Evolutionary conservation across 2,797 vertebrate species (phyloP), one percentile per base, ranked within the genome.

Genomic region (Neostethus bicornis): DNA sequence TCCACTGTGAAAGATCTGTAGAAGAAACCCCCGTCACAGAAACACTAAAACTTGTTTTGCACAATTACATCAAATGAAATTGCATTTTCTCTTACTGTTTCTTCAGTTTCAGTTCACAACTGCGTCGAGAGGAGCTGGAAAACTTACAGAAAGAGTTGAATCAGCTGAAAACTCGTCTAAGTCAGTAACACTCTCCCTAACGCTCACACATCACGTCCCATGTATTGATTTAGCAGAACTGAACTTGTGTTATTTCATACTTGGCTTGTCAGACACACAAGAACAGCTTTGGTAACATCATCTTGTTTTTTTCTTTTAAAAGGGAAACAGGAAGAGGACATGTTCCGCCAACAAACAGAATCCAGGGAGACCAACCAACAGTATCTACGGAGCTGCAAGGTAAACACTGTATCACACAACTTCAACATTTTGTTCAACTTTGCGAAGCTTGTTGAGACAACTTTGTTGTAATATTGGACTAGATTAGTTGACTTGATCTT

Each of bases 61-160:
- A 4, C 19, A 20, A 14, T 10, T 12, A 5, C 45, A n/a, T 56
- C 3, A 7, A 17, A 34, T n/a, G 19, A 26, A 20, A 19, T 41
- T 57, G 19, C 21, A 2, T 5, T 20, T 16, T 39, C 23, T 54
- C 11, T 54, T 16, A 50, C 4, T 14, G 28, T 48, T 41, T 19
- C 17, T 1, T n/a, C 49, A 92, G 91, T 82, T 91, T 79, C 29
- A 92, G 89, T 44, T 83, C 84, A 43, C 93, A 92, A 46, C 76
- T 93, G n/a, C 73, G 79, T 2, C 73, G 89, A 76, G 89, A 92
- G 65, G 92, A 95, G 59, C 70, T 92, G 57, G 88, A 93, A 43
- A 78, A 81, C 68, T 76, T 94, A 70, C 80, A 75, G 48, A 87
- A 87, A 75, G 93, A 95, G 51, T 61, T 94, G 68, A 92, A 95